Evolutionary conservation across 1,140 invertebrate species (phyloP).

Genomic region (Rhynchophorus ferrugineus): DNA sequence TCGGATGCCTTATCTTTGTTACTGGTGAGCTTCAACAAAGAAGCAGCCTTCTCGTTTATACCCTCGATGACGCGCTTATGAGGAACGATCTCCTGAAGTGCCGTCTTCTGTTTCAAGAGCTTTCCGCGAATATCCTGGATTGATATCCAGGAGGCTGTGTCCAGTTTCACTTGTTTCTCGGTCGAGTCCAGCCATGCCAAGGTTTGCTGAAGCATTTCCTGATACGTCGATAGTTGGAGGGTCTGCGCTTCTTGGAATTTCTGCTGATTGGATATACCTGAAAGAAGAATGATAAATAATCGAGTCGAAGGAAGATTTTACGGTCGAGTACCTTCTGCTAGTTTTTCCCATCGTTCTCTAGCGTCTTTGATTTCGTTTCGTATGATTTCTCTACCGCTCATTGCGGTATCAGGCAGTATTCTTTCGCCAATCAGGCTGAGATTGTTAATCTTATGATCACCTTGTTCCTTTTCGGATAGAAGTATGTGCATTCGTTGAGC

Average conservation of each 20-base stretch:
- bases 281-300: constrained; percentile 8
- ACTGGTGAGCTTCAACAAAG: constrained; percentile 51
- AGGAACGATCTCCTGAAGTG: constrained; percentile 80
- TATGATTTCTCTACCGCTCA: constrained; percentile 80
- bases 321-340: constrained; percentile 68
- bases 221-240: constrained; percentile 75
- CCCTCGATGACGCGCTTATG: constrained; percentile 86
- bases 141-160: constrained; percentile 61
- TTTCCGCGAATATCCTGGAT: constrained; percentile 82
- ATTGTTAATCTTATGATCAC: constrained; percentile 64
- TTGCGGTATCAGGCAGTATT: constrained; percentile 83
- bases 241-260: constrained; percentile 78
- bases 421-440: constrained; percentile 73
- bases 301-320: too few species aligned
- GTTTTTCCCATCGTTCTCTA: constrained; percentile 76
- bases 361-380: constrained; percentile 69
- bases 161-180: constrained; percentile 70
- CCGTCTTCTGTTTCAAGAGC: constrained; percentile 77
- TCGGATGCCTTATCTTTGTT: constrained; percentile 54
- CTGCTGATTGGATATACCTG: constrained; percentile 64
- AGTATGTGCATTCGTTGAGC: constrained; percentile 67
- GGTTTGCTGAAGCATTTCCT: constrained; percentile 76
- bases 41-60: constrained; percentile 79
- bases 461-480: constrained; percentile 74
- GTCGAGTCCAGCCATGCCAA: constrained; percentile 79